phyloP scores from a whole-genome alignment of 2,113 vertebrate genomes.

The Hyla sarda region DNA sequence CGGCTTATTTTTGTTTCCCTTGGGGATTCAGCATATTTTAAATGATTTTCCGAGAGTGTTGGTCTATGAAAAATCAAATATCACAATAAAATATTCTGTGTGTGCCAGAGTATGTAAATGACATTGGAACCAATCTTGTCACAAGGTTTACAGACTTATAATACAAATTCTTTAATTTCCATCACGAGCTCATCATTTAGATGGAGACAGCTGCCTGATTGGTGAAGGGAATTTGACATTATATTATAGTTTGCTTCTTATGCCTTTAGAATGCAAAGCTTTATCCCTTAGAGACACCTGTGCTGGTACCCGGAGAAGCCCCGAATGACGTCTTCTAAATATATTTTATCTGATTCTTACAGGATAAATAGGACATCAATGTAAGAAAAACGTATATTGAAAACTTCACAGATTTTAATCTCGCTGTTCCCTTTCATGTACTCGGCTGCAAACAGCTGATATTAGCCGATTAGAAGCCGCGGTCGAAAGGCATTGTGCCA shows the following conservation, averaged over 20 bases:
- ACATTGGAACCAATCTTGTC: slow-evolving; percentile 43
- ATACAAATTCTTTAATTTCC: slow-evolving; percentile 51
- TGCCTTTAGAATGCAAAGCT: slow-evolving; percentile 7
- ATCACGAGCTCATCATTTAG: slow-evolving; percentile 54
- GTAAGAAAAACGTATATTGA: background rate
- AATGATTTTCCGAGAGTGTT: slow-evolving; percentile 26
- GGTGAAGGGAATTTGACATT: slow-evolving; percentile 50
- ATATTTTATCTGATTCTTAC: background rate
- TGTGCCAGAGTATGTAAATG: slow-evolving; percentile 43
- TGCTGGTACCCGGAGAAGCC: background rate
- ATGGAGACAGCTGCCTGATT: slow-evolving; percentile 46
- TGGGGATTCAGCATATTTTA: slow-evolving; percentile 45
- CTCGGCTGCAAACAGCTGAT: background rate
- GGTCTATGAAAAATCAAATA: slow-evolving; percentile 34
- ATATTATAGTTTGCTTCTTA: slow-evolving; percentile 21
- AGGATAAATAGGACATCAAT: background rate
- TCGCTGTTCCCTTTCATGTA: background rate
- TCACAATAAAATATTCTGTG: slow-evolving; percentile 39
- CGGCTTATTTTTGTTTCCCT: slow-evolving; percentile 36
- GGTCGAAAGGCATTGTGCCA: background rate
- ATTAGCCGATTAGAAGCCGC: background rate
- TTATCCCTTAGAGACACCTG: background rate
- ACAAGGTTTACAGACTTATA: slow-evolving; percentile 45
- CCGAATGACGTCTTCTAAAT: background rate
- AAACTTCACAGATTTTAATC: background rate